Evolutionary conservation across 2,888 invertebrate genomes (phyloP).

Genomic region (Liopterus haemorrhoidalis): DNA sequence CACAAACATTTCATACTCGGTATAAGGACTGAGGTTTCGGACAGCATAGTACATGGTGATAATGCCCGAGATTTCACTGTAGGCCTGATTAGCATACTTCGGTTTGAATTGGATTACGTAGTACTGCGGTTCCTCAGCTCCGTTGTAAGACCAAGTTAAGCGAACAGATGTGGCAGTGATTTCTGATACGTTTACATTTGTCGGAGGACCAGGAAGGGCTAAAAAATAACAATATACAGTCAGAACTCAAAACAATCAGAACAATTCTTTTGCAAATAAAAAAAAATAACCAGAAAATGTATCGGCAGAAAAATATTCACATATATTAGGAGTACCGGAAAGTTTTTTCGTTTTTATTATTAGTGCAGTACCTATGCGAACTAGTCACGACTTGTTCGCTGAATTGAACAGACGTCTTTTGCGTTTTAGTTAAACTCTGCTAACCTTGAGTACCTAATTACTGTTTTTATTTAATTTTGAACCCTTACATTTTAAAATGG

Average conservation of each 20-base stretch:
- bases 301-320: background rate
- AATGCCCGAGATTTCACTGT: conserved; percentile 88
- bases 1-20: conserved; percentile 94
- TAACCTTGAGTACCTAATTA: too few species aligned
- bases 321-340: too few species aligned
- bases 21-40: conserved; percentile 84
- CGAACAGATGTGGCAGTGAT: conserved; percentile 90
- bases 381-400: too few species aligned
- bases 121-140: conserved; percentile 85
- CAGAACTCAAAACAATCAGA: conserved; percentile 44
- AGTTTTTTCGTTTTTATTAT: too few species aligned
- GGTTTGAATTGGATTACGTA: conserved; percentile 97
- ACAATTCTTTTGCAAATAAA: conserved; percentile 2
- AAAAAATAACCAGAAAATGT: conserved; percentile 4
- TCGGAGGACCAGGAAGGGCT: conserved; percentile 90
- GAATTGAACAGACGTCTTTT: too few species aligned
- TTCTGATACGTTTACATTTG: conserved; percentile 84
- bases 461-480: too few species aligned
- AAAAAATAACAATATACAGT: conserved; percentile 44
- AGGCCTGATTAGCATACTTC: conserved; percentile 86
- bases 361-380: too few species aligned
- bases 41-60: conserved; percentile 90
- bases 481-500: too few species aligned
- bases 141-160: conserved; percentile 87
- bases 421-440: too few species aligned